Conservation (phyloP, 2,888 invertebrate species). For the Diplolepis rosae region DNA sequence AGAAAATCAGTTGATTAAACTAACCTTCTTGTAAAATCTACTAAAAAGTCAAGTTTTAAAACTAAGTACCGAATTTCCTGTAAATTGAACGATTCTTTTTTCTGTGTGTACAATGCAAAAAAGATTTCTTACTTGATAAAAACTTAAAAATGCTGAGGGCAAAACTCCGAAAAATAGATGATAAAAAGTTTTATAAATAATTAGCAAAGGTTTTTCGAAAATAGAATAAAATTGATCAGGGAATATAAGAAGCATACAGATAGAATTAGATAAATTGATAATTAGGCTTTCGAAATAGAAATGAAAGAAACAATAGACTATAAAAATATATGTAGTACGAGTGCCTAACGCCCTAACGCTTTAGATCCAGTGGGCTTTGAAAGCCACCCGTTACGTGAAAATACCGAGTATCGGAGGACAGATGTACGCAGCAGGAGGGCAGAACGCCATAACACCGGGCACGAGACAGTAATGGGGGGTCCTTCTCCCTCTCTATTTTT, state of each 20-base stretch:
- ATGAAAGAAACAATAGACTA: conserved; percentile 6
- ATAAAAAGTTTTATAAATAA: too few species aligned
- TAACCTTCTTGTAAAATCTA: too few species aligned
- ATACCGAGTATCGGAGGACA: conserved; percentile 43
- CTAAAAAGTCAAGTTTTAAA: too few species aligned
- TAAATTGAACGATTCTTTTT: too few species aligned
- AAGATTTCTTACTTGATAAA: too few species aligned
- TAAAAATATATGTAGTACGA: background rate
- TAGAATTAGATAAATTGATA: background rate
- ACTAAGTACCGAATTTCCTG: too few species aligned
- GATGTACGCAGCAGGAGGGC: conserved; percentile 63
- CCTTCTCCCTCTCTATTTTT: conserved; percentile 35
- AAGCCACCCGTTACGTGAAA: conserved; percentile 49
- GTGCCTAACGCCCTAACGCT: background rate
- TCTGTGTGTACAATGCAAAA: too few species aligned
- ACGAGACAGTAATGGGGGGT: conserved; percentile 61
- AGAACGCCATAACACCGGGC: conserved; percentile 65
- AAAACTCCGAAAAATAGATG: too few species aligned
- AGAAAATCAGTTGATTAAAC: too few species aligned
- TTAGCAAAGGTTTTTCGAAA: background rate
- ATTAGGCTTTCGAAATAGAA: background rate
- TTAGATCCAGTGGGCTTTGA: background rate
- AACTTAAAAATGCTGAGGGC: too few species aligned
- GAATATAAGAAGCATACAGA: background rate
- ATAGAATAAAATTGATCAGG: background rate